Evolutionary conservation across 2,888 invertebrate species (phyloP), one percentile per base, ranked within the genome.

Genomic region (Hirtodrosophila cameraria): DNA sequence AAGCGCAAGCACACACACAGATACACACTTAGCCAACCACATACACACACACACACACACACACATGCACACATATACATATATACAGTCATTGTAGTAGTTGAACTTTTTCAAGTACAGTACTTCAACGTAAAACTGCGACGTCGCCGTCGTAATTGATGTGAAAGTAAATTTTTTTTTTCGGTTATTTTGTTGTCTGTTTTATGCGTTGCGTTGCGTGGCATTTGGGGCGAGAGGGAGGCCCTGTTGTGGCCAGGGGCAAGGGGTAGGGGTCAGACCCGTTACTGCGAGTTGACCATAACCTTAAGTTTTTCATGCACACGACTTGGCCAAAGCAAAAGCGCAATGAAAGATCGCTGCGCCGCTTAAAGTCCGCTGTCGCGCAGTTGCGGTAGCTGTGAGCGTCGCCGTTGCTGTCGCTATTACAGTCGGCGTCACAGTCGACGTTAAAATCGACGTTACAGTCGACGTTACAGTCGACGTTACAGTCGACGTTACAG

Each of bases 121-220:
- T 69, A 69, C 77, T 72, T 70, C 54, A 69, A 41, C 58, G 50
- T 53, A 49, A 27, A 45, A 61, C 49, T 52, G 69, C 49, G 63
- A 15, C 75, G 61, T 45, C 48, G 52, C 55, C 60, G 64, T 59
- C 75, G 80, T 84, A 80, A 80, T 84, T 80, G 84, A 84, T 80
- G 80, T 84, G 80, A 80, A 80, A 80, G 80, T 80, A 80, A 80
- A 84, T 80, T 84, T 77, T 66, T 28, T 30, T 33, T 39, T 75
- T 67, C 61, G 59, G 41, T 52, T 53, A 61, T 41, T 46, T 59
- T 64, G 53, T 57, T 36, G 42, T 31, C 48, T 16, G 38, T 35
- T 55, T 39, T 48, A 41, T 46, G 11, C 15, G 4, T 13, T 46
- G 54, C 48, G 45, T 12, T 46, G 50, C 48, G 45, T 66, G 35